Conservation (phyloP, 2,797 vertebrate genomes). For the Octomys mimax region DNA sequence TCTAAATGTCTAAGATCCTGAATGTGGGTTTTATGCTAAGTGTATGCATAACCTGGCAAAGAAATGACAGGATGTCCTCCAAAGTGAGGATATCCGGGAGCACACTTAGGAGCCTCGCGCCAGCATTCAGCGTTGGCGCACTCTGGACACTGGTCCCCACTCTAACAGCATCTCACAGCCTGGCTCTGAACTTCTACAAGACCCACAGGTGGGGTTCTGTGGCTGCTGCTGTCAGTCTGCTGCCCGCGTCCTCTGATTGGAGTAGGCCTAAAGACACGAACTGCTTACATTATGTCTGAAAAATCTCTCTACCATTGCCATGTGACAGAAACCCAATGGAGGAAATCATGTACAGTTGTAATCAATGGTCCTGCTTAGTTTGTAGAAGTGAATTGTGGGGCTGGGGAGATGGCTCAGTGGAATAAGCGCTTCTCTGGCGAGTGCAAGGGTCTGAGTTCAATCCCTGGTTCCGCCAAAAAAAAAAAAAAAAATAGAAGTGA, state of each 20-base stretch:
- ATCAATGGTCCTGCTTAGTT: neutral
- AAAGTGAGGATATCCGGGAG: neutral
- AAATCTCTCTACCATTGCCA: neutral
- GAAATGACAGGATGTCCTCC: neutral
- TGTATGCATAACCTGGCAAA: neutral
- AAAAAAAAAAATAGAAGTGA: too few species aligned
- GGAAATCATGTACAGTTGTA: accelerated
- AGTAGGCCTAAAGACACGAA: neutral
- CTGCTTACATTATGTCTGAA: neutral
- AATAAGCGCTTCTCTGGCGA: too few species aligned
- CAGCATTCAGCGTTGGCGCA: neutral
- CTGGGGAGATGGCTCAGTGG: too few species aligned
- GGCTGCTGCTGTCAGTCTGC: neutral
- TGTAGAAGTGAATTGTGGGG: neutral
- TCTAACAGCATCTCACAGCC: too few species aligned
- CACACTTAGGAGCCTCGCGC: too few species aligned
- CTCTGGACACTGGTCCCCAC: neutral
- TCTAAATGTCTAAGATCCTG: neutral
- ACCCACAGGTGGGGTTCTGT: neutral
- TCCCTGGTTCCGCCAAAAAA: too few species aligned
- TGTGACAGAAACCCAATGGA: neutral
- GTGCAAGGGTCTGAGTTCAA: too few species aligned
- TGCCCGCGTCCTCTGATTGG: neutral
- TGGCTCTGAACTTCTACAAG: neutral
- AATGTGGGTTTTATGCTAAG: neutral